Conservation (phyloP, 2,888 invertebrate genomes). For the Ophion costatus region DNA sequence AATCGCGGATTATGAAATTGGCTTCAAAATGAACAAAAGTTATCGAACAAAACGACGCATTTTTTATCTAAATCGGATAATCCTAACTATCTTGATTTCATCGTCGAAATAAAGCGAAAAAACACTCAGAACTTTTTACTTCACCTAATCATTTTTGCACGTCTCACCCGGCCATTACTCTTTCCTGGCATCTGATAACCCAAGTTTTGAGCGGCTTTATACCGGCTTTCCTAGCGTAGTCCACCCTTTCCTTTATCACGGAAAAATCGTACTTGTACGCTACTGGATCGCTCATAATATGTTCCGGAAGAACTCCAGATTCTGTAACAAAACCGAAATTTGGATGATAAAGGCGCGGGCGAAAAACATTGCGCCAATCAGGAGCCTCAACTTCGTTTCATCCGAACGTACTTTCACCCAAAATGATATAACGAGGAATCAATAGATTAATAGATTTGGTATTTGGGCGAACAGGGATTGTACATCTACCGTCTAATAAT, state of each 20-base stretch:
- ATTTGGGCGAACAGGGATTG: not conserved
- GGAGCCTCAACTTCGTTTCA: not conserved
- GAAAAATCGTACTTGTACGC: constrained; percentile 1
- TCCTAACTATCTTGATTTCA: too few relatives aligned
- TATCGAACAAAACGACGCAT: too few relatives aligned
- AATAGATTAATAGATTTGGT: not conserved
- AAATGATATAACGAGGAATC: not conserved
- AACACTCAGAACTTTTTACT: too few relatives aligned
- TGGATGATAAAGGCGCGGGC: not conserved
- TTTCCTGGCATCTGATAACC: constrained; percentile 49
- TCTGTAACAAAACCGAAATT: constrained; percentile 26
- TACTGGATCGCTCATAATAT: constrained; percentile 37
- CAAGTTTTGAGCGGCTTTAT: constrained; percentile 54
- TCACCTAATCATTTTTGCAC: too few relatives aligned
- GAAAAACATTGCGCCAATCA: not conserved
- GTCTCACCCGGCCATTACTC: constrained; percentile 38
- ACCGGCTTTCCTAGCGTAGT: constrained; percentile 5
- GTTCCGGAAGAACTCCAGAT: constrained; percentile 16
- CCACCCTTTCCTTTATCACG: constrained; percentile 34
- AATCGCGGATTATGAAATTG: too few relatives aligned
- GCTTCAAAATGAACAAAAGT: too few relatives aligned
- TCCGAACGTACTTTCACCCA: not conserved
- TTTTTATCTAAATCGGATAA: too few relatives aligned
- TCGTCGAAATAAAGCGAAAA: too few relatives aligned
- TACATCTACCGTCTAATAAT: not conserved